Percentiles rank a stretch among this genome's conserved stretches.
phyloP scores from a whole-genome alignment of 2,888 invertebrate genomes.

The Notodonta dromedarius region DNA sequence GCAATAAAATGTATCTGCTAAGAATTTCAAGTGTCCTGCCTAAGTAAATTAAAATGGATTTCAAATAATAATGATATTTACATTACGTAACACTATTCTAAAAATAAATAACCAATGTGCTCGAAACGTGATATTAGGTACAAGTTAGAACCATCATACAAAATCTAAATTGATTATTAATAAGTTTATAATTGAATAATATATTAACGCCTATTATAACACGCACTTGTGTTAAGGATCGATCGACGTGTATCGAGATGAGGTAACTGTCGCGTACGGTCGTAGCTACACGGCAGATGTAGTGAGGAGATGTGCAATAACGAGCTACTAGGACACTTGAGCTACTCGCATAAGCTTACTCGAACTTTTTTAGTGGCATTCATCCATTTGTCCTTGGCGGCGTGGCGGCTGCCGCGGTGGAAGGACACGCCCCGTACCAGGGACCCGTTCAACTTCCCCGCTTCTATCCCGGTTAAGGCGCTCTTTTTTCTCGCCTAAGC shows the following conservation, averaged over 20 bases:
- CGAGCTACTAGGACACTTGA: constrained; percentile 20
- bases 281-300: constrained; percentile 6
- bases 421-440: constrained; percentile 87
- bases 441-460: constrained; percentile 85
- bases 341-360: constrained; percentile 82
- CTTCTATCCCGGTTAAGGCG: constrained; percentile 87
- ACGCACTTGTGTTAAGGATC: constrained; percentile 2
- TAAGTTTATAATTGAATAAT: background rate
- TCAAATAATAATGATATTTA: background rate
- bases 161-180: background rate
- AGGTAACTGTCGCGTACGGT: too few relatives aligned
- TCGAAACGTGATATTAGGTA: background rate
- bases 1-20: constrained; percentile 1
- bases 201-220: background rate
- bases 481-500: constrained; percentile 85
- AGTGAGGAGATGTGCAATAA: constrained; percentile 17
- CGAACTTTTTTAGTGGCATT: constrained; percentile 89
- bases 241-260: background rate
- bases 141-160: background rate
- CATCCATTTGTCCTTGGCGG: constrained; percentile 85
- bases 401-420: constrained; percentile 84
- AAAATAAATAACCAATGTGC: background rate
- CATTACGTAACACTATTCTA: background rate
- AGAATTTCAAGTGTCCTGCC: constrained; percentile 13
- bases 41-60: constrained; percentile 6